Evolutionary conservation across 2,113 vertebrate genomes (phyloP).

Genomic region (Nansenia antarctica): DNA sequence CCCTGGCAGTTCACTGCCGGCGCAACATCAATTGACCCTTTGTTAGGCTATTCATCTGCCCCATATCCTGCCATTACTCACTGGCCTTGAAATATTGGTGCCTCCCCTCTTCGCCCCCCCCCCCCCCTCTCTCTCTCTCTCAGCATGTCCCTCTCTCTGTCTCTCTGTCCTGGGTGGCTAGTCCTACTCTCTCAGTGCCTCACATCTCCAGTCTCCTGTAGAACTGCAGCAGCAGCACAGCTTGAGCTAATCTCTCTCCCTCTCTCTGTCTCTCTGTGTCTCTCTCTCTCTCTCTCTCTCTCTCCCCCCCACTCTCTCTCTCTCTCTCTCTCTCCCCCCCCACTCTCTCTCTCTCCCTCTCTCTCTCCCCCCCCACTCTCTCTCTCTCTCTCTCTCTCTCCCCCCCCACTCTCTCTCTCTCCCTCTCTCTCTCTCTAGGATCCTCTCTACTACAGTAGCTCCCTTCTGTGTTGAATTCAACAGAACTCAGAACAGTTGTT

Average conservation of each 20-base stretch:
- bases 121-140: constrained; percentile 5
- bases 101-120: constrained; percentile 23
- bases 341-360: background rate
- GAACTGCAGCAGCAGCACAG: background rate
- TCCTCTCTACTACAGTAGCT: constrained; percentile 35
- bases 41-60: constrained; percentile 1
- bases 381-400: background rate
- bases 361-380: background rate
- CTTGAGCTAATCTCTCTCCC: background rate
- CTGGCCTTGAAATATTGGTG: constrained; percentile 35
- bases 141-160: background rate
- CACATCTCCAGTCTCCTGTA: constrained; percentile 30
- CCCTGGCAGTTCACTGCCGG: background rate
- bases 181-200: constrained; percentile 16
- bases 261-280: background rate
- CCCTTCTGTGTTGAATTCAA: too few relatives aligned
- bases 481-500: too few relatives aligned
- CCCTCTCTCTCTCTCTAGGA: constrained; percentile 32
- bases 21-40: background rate
- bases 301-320: background rate
- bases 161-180: background rate
- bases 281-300: background rate
- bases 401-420: background rate
- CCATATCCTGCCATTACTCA: constrained; percentile 3
- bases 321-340: background rate